Evolutionary conservation across 64 coral and sea anemone genomes (phyloP).

Genomic region (Stichodactyla helianthus): DNA sequence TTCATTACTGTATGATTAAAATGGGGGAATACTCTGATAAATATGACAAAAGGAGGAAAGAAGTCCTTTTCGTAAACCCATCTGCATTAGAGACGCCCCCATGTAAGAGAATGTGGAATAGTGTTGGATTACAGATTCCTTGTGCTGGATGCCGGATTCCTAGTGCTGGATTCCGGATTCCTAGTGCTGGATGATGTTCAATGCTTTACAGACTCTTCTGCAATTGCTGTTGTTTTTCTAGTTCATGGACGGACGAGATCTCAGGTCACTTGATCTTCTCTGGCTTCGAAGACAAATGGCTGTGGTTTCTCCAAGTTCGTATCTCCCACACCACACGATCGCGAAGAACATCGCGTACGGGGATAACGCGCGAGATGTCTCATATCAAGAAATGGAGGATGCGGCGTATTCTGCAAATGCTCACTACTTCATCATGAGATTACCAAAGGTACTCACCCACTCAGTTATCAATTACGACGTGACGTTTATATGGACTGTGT

Average conservation of each 20-base stretch:
- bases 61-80: too few relatives aligned
- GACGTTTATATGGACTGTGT: too few relatives aligned
- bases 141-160: too few relatives aligned
- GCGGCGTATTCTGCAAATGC: conserved; percentile 52
- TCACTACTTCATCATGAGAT: conserved; percentile 47
- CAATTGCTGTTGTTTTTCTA: background rate
- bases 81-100: too few relatives aligned
- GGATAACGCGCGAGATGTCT: conserved; percentile 43
- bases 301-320: conserved; percentile 55
- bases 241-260: conserved; percentile 58
- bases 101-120: too few relatives aligned
- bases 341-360: conserved; percentile 76
- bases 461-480: background rate
- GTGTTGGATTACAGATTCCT: too few relatives aligned
- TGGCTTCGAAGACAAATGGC: conserved; percentile 71
- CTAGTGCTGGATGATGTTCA: background rate
- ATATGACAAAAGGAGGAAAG: too few relatives aligned
- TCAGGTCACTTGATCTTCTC: conserved; percentile 36
- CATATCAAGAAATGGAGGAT: conserved; percentile 48
- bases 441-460: conserved; percentile 41
- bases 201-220: too few relatives aligned
- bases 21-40: too few relatives aligned
- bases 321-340: conserved; percentile 64
- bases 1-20: background rate
- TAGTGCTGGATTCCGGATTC: too few relatives aligned